phyloP scores from a whole-genome alignment of 2,888 invertebrate species.

The Pristionchus japonicus region DNA sequence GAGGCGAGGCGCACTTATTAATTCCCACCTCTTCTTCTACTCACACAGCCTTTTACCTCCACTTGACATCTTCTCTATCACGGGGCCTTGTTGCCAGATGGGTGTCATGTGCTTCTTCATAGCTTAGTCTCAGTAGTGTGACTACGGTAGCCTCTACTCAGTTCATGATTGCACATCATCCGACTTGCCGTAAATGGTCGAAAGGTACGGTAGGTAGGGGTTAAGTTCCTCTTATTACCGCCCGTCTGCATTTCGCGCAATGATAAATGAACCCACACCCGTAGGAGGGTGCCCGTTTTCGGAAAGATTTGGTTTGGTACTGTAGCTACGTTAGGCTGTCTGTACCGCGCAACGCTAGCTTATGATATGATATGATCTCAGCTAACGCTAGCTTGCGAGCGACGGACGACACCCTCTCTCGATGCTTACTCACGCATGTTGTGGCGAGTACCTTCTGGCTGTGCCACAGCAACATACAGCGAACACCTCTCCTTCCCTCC shows the following conservation, averaged over 20 bases:
- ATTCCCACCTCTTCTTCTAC: background rate
- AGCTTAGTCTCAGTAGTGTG: background rate
- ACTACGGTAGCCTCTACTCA: background rate
- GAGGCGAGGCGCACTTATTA: background rate
- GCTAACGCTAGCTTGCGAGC: background rate
- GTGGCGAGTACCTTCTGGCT: conserved; percentile 16
- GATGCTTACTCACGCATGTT: conserved; percentile 21
- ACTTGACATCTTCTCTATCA: background rate
- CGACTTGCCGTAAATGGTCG: background rate
- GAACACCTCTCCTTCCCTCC: background rate
- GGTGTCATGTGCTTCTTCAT: background rate
- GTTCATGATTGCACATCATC: background rate
- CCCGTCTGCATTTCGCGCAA: background rate
- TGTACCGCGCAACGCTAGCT: background rate
- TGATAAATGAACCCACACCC: too few species aligned
- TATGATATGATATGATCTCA: conserved; percentile 25
- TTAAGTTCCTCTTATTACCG: background rate
- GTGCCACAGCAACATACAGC: background rate
- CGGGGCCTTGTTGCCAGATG: background rate
- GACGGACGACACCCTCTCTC: background rate
- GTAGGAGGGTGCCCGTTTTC: too few species aligned
- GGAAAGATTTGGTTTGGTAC: background rate
- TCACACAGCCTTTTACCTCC: background rate
- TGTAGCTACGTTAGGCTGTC: background rate
- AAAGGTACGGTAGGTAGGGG: background rate